Evolutionary conservation across 2,888 invertebrate genomes (phyloP).

Genomic region (Hirtodrosophila alboralis): DNA sequence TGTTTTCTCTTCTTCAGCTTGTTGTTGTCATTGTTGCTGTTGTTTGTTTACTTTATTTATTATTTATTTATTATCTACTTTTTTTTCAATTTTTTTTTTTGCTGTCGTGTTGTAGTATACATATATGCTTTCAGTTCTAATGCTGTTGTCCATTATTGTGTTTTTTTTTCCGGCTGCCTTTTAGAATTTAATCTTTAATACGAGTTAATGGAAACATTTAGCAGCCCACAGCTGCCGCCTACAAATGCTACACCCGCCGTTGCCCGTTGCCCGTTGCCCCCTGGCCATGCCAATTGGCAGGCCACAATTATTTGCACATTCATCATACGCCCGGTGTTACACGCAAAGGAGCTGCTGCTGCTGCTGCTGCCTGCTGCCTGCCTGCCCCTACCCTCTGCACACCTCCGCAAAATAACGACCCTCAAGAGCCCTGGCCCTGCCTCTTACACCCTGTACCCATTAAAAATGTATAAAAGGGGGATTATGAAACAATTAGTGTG

Average conservation of each 20-base stretch:
- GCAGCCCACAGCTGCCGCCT: constrained; percentile 48
- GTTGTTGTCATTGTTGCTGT: constrained; percentile 19
- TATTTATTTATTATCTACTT: constrained; percentile 71
- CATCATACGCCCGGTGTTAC: constrained; percentile 60
- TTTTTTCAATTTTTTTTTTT: no score
- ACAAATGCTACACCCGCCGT: constrained; percentile 13
- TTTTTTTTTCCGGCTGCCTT: constrained; percentile 9
- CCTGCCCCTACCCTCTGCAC: neutral
- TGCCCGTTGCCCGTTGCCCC: neutral
- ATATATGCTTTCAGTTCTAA: constrained; percentile 19
- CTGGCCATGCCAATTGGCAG: constrained; percentile 28
- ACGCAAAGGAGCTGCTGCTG: constrained; percentile 43
- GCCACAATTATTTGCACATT: constrained; percentile 72
- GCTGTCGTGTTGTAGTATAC: constrained; percentile 58
- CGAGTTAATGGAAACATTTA: constrained; percentile 68
- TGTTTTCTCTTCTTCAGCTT: constrained; percentile 13
- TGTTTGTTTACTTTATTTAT: constrained; percentile 70
- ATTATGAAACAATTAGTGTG: no score
- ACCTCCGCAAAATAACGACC: no score
- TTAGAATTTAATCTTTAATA: constrained; percentile 43
- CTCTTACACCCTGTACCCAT: no score
- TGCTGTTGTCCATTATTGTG: constrained; percentile 10
- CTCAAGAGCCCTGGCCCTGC: no score
- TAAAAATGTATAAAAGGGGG: no score
- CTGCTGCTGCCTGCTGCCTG: neutral